Evolutionary conservation across 2,888 invertebrate genomes (phyloP), one percentile per base, ranked within the genome.

Genomic region (Phyllotreta striolata): DNA sequence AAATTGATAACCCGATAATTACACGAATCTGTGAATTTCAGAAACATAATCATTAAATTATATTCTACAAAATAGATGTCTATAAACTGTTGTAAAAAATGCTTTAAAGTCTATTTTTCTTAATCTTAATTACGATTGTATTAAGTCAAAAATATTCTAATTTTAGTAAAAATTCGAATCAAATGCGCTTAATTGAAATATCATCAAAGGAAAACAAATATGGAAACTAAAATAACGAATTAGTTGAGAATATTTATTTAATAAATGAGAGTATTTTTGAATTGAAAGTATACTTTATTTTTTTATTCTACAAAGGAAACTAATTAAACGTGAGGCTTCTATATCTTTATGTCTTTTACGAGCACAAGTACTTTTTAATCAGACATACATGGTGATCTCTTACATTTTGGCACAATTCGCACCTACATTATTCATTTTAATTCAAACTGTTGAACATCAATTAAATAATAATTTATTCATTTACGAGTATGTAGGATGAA

Each of bases 291-390:
- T 64, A 46, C 38, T 49, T 60, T 67, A 65, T 67, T 67, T 67
- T 67, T 65, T 67, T 65, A 67, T 57, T 62, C 47, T 24, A 61
- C 54, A 46, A 56, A 57, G 49, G 8, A 47, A 61, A 43, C 54
- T 46, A 51, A 63, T 54, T 24, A 24, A 24, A 24, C 57, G 57
- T 64, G 54, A 55, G 43, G 63, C 64, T 63, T 54, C 55, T 59
- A 43, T 54, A 46, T 47, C 43, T 63, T 3, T 49, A 55, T 58
- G 44, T 59, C 24, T 63, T 63, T 60, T 55, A 61, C 60, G 60
- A 66, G 67, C 67, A 67, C 66, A 65, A 67, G 47, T 59, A 58
- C 38, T 62, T 66, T n/a, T 61, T 62, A 64, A 41, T 62, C 66
- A 58, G 61, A 55, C 67, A 66, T 64, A 64, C 55, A 63, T 34